Evolutionary conservation across 2,797 vertebrate genomes (phyloP), one percentile per base, ranked within the genome.

Genomic region (Takifugu rubripes): DNA sequence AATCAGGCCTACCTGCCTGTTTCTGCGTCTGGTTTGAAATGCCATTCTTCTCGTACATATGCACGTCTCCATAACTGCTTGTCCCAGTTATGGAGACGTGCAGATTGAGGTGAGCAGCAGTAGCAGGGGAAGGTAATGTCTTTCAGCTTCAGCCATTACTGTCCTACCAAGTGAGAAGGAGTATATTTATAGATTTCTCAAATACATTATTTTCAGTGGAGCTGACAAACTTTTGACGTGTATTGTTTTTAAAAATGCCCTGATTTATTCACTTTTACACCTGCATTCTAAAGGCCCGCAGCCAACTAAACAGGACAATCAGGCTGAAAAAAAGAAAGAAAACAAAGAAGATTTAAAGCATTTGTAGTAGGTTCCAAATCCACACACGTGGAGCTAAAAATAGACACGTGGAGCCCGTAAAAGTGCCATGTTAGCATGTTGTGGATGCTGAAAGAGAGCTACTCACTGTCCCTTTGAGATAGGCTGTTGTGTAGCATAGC

Each of bases 331-430:
- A 29, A 29, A 29, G 7, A 5, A 29, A 29, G 7, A 7, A 29
- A 29, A 29, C 4, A 7, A 7, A 15, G 3, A 21, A 21, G 21
- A 21, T 21, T 21, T 21, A 21, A 21, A 21, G 21, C 21, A 21
- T 21, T 21, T 1, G 21, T 21, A 21, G 21, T 21, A 33, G 31
- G 36, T 40, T 4, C 3, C 36, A 14, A 11, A 14, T 40, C 36
- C 64, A 79, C 71, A 73, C 60, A 3, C 46, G 21, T 6, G 15
- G 70, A 67, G 76, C 77, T 77, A 86, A 84, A 89, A 88, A 88
- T 87, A 89, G 84, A 75, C 80, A 42, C 48, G 68, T 56, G 77
- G 81, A 84, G 70, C 81, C 79, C 77, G 75, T 76, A 81, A 77
- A 74, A 79, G 79, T 51, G 0, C 70, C 77, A 68, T 73, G 54